Evolutionary conservation across 2,113 vertebrate species (phyloP).

Genomic region (Mobula birostris): DNA sequence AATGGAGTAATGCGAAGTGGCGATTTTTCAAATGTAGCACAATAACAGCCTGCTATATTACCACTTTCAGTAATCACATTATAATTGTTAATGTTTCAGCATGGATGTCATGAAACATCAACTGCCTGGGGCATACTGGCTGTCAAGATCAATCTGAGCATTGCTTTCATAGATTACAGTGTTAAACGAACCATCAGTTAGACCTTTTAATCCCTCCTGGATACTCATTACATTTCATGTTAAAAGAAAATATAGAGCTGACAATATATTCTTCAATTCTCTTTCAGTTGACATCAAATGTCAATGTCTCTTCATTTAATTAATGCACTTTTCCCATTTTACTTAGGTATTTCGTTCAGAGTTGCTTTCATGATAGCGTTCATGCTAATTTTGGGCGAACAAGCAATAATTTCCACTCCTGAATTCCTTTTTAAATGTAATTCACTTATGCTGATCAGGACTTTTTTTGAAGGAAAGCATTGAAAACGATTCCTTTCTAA

Average conservation of each 20-base stretch:
- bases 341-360: not conserved
- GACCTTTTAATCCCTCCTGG: slow-evolving; percentile 20
- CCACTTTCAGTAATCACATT: slow-evolving; percentile 22
- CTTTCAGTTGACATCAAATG: not conserved
- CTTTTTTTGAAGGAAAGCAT: not conserved
- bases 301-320: not conserved
- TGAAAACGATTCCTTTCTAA: not conserved
- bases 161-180: slow-evolving; percentile 10
- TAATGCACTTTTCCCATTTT: not conserved
- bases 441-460: not conserved
- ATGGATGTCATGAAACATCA: slow-evolving; percentile 21
- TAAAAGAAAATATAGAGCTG: not conserved
- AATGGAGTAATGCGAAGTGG: not conserved
- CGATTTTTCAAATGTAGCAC: not conserved
- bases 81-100: slow-evolving; percentile 16
- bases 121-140: not conserved
- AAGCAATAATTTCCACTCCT: not conserved
- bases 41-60: not conserved
- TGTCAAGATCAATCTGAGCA: slow-evolving; percentile 8
- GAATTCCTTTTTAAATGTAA: not conserved
- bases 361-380: not conserved
- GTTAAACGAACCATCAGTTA: not conserved
- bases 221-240: not conserved
- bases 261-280: not conserved
- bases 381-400: not conserved